Evolutionary conservation across 2,113 vertebrate genomes (phyloP).

Genomic region (Sander vitreus): DNA sequence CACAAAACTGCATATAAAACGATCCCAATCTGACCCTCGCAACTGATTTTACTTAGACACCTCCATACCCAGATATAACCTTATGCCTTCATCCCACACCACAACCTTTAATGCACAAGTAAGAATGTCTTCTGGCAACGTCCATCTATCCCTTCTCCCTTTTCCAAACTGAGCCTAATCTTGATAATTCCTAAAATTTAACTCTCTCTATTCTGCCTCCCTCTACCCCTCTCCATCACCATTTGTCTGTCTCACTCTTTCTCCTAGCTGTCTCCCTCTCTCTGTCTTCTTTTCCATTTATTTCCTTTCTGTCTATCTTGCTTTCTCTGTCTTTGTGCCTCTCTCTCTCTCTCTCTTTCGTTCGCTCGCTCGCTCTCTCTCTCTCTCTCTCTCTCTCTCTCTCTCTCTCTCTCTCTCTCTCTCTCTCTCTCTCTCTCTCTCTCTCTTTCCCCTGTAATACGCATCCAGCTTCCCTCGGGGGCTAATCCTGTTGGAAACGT

Average conservation of each 20-base stretch:
- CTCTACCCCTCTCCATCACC: slow-evolving; percentile 14
- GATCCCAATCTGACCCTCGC: not conserved
- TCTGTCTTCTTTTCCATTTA: not conserved
- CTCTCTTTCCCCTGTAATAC: slow-evolving; percentile 55
- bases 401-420: not conserved
- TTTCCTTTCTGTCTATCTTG: not conserved
- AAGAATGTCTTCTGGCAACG: not conserved
- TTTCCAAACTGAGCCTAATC: not conserved
- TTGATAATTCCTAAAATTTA: too few species aligned
- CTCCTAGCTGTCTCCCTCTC: not conserved
- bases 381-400: not conserved
- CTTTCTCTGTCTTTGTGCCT: not conserved
- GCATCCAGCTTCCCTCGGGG: slow-evolving; percentile 75
- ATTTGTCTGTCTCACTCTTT: not conserved
- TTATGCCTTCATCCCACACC: not conserved
- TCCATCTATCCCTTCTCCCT: not conserved
- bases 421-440: not conserved
- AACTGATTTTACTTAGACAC: not conserved
- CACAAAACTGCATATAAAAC: not conserved
- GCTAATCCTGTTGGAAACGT: slow-evolving; percentile 84
- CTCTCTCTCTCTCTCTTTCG: not conserved
- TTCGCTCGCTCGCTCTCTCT: too few species aligned
- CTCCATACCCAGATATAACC: not conserved
- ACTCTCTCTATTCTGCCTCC: not conserved
- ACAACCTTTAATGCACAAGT: not conserved